Evolutionary conservation across 92 coral and sea anemone genomes (phyloP), one percentile per base, ranked within the genome.

Genomic region (Bergia puertoricense): DNA sequence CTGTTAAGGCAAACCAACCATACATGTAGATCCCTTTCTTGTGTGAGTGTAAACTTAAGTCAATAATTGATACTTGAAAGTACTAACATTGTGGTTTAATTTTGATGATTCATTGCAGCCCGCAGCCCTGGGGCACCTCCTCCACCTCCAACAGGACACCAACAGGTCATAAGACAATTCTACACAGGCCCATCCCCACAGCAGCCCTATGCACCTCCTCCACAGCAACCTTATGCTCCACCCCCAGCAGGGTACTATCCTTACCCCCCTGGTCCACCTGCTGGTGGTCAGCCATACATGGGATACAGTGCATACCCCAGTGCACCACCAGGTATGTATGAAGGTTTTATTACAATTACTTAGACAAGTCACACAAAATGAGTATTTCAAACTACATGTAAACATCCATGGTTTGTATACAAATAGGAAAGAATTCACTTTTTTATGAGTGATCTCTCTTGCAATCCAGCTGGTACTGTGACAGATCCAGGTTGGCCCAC

Each of bases 71-170:
- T 62, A 62, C 23, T 2, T 18, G 16, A 18, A 5, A 62, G 69
- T 20, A 54, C 59, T 62, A 22, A 30, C 15, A 36, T 40, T 20
- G 36, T 20, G 69, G 71, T 76, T 82, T 15, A 88, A 54, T 42
- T 85, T 57, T 42, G 56, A 68, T 81, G 54, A 46, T 5, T 38
- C 44, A 23, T 10, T 77, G 42, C 69, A 94, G 96, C 94, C 42
- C 91, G 88, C 82, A 92, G 94, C 62, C 96, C 94, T 59, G 94
- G 92, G 45, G 82, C 94, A 46, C 94, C 91, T 16, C 94, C 94
- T 4, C 94, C 92, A 62, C 93, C 91, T 6, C 92, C 95, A 8
- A 90, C 89, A 84, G 96, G 97, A 16, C 97, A 95, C 50, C 95
- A 93, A 51, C 68, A 86, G 46, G 77, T 90, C 57, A 78, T 90